Evolutionary conservation across 2,797 vertebrate genomes (phyloP).

Genomic region (Netta rufina): DNA sequence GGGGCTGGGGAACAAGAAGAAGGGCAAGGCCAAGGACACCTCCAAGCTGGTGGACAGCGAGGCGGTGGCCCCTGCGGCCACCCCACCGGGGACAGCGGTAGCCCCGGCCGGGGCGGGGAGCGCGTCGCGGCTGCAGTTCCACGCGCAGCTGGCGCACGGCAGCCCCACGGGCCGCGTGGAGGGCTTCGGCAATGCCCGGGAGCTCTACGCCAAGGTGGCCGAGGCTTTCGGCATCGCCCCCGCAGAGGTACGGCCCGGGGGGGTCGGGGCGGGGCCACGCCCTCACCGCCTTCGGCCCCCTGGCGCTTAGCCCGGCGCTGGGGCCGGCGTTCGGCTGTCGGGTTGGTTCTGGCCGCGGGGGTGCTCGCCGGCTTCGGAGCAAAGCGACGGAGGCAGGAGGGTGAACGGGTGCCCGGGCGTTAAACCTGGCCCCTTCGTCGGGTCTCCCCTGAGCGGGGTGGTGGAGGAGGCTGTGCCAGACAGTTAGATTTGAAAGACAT

Average conservation of each 20-base stretch:
- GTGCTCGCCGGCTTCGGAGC: too few species aligned
- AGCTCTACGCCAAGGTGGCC: slow-evolving; percentile 86
- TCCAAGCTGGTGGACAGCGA: slow-evolving; percentile 86
- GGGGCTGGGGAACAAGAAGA: slow-evolving; percentile 82
- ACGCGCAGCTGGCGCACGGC: slow-evolving; percentile 96
- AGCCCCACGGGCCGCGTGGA: slow-evolving; percentile 93
- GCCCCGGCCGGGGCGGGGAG: not conserved
- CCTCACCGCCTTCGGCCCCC: not conserved
- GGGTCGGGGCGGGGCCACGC: too few species aligned
- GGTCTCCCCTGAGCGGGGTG: not conserved
- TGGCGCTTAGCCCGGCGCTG: too few species aligned
- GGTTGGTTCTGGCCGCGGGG: too few species aligned
- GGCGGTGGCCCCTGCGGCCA: slow-evolving; percentile 54
- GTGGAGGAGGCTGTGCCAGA: not conserved
- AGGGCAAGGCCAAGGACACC: slow-evolving; percentile 82
- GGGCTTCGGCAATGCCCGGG: slow-evolving; percentile 88
- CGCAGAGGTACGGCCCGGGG: slow-evolving; percentile 52
- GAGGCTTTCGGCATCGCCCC: slow-evolving; percentile 81
- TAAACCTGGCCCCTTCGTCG: not conserved
- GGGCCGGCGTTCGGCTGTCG: too few species aligned
- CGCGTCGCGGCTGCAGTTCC: slow-evolving; percentile 85
- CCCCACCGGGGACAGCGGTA: slow-evolving; percentile 61
- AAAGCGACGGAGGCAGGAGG: too few species aligned
- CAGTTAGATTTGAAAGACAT: not conserved
- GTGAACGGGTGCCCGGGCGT: not conserved